Percentiles rank a stretch among this genome's conserved stretches.
Evolutionary conservation across 2,888 invertebrate genomes (phyloP).

Genomic region (Dasysyrphus tricinctus): DNA sequence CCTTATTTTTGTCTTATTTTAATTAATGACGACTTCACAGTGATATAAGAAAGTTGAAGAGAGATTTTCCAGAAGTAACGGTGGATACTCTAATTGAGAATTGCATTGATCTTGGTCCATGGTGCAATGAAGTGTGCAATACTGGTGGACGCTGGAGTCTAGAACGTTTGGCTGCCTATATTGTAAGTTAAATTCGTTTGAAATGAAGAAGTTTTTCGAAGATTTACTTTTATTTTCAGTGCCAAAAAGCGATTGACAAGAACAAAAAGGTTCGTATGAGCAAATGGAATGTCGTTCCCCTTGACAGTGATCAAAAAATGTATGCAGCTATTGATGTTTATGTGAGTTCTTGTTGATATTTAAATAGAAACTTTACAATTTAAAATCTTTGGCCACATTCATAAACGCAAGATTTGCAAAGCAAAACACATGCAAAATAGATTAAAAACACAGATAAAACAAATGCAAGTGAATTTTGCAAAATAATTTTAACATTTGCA

Average conservation of each 20-base stretch:
- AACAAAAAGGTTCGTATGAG: slow-evolving; percentile 85
- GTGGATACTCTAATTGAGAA: slow-evolving; percentile 85
- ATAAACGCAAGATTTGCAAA: too few species aligned
- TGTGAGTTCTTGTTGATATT: slow-evolving; percentile 83
- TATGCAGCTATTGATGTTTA: slow-evolving; percentile 88
- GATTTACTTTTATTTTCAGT: slow-evolving; percentile 80
- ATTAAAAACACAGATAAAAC: too few species aligned
- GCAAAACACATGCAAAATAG: too few species aligned
- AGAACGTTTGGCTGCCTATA: slow-evolving; percentile 85
- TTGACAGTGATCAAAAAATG: slow-evolving; percentile 84
- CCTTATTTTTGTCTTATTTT: not conserved
- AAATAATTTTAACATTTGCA: too few species aligned
- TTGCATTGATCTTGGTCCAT: slow-evolving; percentile 86
- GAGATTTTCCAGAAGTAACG: slow-evolving; percentile 86
- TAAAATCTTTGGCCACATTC: too few species aligned
- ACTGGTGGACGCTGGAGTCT: slow-evolving; percentile 86
- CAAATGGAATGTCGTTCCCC: slow-evolving; percentile 86
- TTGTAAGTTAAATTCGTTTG: slow-evolving; percentile 81
- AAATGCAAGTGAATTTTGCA: too few species aligned
- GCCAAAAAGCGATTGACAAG: slow-evolving; percentile 85
- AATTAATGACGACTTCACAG: slow-evolving; percentile 83
- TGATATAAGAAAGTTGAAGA: slow-evolving; percentile 86
- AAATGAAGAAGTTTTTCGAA: not conserved
- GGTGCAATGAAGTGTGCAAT: slow-evolving; percentile 85
- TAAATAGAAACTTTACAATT: not conserved